Base-by-base conservation (phyloP, 2,797 vertebrate species). In the Myotis planiceps region DNA sequence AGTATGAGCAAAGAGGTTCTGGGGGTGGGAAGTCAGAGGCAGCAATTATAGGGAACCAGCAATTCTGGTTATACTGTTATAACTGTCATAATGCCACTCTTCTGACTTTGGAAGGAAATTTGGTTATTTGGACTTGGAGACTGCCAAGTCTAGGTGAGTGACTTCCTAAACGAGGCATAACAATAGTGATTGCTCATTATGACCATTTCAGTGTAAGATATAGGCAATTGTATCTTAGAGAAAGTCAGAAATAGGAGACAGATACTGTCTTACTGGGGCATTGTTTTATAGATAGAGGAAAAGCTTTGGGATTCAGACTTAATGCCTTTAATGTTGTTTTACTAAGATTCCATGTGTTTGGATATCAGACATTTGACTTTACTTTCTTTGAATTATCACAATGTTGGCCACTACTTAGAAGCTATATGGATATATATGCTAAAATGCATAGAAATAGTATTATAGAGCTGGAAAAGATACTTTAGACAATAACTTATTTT, bases 401-500 rank as follows among this genome's bases (percentile, higher is more conserved):
- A 49, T 29, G 47, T 25, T 90, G 65, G 14, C 55, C 55, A 76
- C 37, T 80, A 76, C 10, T 85, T 80, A 68, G 84, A 37, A 89
- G 21, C 58, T 63, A 2, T 87, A 29, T 88, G 58, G 45, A 34
- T 94, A 60, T 55, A 58, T 71, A 60, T 45, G 45, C 79, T 96
- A 94, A 94, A 88, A 93, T 91, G 68, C 29, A 92, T 9, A 92
- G 51, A 89, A 94, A 63, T 87, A 55, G 9, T 58, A 58, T 78
- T 29, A 55, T 23, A 34, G 21, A 92, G 7, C 49, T 86, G 39
- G 60, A 82, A 96, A 90, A 66, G 34, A 84, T 63, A 69, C n/a
- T 69, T 89, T 87, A 92, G 83, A 84, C 6, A 27, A 81, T 86
- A 66, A 89, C 25, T 55, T 47, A 16, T 85, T 95, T 96, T 96